Evolutionary conservation across 2,797 vertebrate genomes (phyloP), one percentile per base, ranked within the genome.

Genomic region (Euthynnus affinis): DNA sequence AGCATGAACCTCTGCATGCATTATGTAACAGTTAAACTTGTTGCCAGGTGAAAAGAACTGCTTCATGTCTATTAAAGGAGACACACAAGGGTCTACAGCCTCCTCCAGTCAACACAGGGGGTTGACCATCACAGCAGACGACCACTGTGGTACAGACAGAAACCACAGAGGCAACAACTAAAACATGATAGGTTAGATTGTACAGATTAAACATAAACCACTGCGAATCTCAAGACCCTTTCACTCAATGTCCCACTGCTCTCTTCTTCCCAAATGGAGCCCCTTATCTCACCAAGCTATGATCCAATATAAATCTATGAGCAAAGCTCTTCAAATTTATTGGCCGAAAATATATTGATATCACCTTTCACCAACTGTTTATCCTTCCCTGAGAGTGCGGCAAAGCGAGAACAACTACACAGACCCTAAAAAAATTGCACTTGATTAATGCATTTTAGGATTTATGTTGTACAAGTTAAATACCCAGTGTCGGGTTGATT

Each of bases 401-500:
- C 17, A 61, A 64, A 71, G 65, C 4, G 13, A 71, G 72, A 81
- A 69, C 70, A 78, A 76, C 79, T 23, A 48, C 68, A 73, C n/a
- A 66, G 68, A 25, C 42, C 9, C n/a, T 37, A 58, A 71, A 87
- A 88, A 18, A 85, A 83, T 62, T 63, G 37, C 46, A 32, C 8
- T 53, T 87, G 86, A 92, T 89, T 72, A 77, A 90, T 87, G 71
- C 63, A 25, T 78, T 82, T 67, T 15, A 37, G 64, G 75, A 78
- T 81, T 85, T 49, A 68, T 77, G 37, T 82, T 63, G 56, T 22
- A 42, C 5, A 13, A 81, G 66, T 79, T 63, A 71, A 77, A 82
- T 61, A 75, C 29, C 60, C 72, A 37, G 64, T 46, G 68, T 72
- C 1, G 1, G 46, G 6, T 42, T 83, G 71, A 88, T 77, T 78